Evolutionary conservation across 2,113 vertebrate genomes (phyloP).

Genomic region (Phasianus colchicus): DNA sequence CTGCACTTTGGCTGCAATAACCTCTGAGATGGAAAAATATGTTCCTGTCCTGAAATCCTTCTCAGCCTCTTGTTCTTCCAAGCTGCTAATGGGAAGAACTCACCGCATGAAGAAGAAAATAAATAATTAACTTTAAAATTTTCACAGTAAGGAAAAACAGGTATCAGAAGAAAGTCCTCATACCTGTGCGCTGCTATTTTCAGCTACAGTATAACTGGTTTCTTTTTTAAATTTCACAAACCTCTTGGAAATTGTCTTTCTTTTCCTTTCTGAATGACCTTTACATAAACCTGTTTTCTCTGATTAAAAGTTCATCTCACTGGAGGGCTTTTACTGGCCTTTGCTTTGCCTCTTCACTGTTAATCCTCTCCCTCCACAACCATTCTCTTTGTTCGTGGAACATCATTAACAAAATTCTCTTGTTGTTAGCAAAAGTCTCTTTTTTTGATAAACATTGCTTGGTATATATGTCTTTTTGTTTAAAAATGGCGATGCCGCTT

Average conservation of each 20-base stretch:
- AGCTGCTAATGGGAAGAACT: background rate
- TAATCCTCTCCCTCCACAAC: background rate
- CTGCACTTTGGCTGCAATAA: background rate
- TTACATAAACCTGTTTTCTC: background rate
- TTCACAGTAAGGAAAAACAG: background rate
- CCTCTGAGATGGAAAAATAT: background rate
- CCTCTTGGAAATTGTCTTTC: background rate
- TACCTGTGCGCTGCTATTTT: background rate
- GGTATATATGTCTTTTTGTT: constrained; percentile 60
- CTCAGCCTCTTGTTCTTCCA: background rate
- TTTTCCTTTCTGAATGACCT: background rate
- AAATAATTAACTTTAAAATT: background rate
- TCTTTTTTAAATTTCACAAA: background rate
- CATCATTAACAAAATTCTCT: constrained; percentile 40
- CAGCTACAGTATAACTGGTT: background rate
- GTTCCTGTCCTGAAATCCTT: background rate
- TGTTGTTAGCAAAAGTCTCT: constrained; percentile 29
- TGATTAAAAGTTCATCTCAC: background rate
- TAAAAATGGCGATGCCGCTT: constrained; percentile 58
- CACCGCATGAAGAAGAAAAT: background rate
- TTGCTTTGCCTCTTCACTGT: background rate
- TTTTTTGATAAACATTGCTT: constrained; percentile 49
- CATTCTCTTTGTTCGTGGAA: constrained; percentile 19
- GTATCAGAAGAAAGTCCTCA: background rate
- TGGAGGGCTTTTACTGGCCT: background rate